phyloP scores from a whole-genome alignment of 2,797 vertebrate genomes.

The Neopelma chrysocephalum region DNA sequence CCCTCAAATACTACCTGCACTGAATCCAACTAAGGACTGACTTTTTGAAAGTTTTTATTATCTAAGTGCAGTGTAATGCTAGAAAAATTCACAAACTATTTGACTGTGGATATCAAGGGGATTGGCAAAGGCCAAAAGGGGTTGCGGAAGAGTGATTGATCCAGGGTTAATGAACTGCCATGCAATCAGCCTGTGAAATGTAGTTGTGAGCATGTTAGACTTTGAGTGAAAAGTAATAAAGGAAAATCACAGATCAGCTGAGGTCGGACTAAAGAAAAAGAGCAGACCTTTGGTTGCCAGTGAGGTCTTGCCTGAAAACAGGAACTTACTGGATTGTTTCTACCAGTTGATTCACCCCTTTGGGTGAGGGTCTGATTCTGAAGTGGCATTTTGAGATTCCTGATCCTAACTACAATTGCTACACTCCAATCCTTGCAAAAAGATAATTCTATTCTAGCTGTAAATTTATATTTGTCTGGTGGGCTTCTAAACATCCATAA shows the following conservation, averaged over 20 bases:
- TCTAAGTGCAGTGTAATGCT: neutral
- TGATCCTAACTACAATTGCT: neutral
- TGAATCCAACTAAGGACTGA: neutral
- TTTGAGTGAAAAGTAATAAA: slow-evolving; percentile 8
- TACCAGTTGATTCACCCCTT: neutral
- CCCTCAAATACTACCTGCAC: neutral
- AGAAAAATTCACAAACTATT: neutral
- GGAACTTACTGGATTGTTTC: neutral
- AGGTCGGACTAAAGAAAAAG: neutral
- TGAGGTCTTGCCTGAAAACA: neutral
- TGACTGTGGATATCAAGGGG: neutral
- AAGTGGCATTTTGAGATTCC: neutral
- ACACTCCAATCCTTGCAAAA: neutral
- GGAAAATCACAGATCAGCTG: neutral
- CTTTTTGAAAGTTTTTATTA: neutral
- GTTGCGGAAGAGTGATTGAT: neutral
- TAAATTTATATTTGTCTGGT: neutral
- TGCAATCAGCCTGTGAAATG: neutral
- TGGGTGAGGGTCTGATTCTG: neutral
- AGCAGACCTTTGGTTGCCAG: neutral
- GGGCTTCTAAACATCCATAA: neutral
- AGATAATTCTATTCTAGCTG: neutral
- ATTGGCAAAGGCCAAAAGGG: neutral
- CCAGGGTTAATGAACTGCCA: neutral
- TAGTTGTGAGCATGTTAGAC: neutral